These are phyloP conservation scores for Oncorhynchus nerka DNA, from an alignment of 2,113 vertebrate species.

Conservation along the genomic window DNA sequence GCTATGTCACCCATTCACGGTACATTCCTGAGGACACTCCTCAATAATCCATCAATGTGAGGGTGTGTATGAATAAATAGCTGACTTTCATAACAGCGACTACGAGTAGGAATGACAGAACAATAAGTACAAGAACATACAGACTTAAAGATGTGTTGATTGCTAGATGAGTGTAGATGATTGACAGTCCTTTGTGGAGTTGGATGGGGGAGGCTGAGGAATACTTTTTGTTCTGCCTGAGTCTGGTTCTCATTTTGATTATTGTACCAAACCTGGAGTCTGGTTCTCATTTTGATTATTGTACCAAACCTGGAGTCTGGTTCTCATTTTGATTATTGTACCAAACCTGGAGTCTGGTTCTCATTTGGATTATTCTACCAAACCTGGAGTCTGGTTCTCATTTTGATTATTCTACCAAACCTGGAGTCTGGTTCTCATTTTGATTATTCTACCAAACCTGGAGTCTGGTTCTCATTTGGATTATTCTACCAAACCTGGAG, in stretches of 20 bases:
- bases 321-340: neutral
- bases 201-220: neutral
- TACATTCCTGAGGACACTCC: conserved; percentile 41
- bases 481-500: neutral
- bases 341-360: neutral
- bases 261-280: neutral
- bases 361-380: neutral
- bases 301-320: neutral
- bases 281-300: neutral
- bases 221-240: too few species aligned
- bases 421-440: too few species aligned
- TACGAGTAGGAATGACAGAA: conserved; percentile 5
- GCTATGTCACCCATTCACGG: neutral
- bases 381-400: too few species aligned
- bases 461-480: neutral
- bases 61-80: conserved; percentile 56
- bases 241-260: neutral
- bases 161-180: neutral
- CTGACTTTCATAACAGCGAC: conserved; percentile 20
- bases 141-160: neutral
- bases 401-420: too few species aligned
- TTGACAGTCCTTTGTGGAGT: neutral
- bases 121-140: neutral
- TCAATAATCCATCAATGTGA: neutral
- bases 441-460: too few species aligned